A percentile compares a stretch with the other conserved stretches of the same genome.
Conservation (phyloP, 1,140 invertebrate genomes). For the Rhyzopertha dominica region DNA sequence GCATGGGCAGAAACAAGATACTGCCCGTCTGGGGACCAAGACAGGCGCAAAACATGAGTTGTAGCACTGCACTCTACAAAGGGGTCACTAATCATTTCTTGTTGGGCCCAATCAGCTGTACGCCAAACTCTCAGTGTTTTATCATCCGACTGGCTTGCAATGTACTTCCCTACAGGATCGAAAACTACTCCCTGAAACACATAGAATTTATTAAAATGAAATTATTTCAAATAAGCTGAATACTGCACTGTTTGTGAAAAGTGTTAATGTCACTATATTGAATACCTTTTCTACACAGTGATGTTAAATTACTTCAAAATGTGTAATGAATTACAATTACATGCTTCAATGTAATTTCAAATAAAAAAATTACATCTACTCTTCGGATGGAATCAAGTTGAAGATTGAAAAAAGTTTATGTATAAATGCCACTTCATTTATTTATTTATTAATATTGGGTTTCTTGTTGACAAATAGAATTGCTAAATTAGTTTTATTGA, state of each 20-base stretch:
- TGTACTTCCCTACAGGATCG: slow-evolving; percentile 96
- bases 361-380: too few species aligned
- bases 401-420: too few species aligned
- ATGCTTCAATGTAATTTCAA: too few species aligned
- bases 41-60: slow-evolving; percentile 86
- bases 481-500: too few species aligned
- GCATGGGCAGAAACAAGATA: slow-evolving; percentile 95
- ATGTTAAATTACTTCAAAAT: neutral
- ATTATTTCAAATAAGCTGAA: too few species aligned
- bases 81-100: slow-evolving; percentile 80
- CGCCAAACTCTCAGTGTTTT: slow-evolving; percentile 91
- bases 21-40: slow-evolving; percentile 97
- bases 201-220: slow-evolving; percentile 5
- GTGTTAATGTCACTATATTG: too few species aligned
- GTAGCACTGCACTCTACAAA: slow-evolving; percentile 89
- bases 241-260: too few species aligned
- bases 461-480: too few species aligned
- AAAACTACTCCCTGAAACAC: slow-evolving; percentile 79
- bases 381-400: too few species aligned
- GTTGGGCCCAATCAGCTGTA: slow-evolving; percentile 87
- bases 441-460: too few species aligned
- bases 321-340: too few species aligned
- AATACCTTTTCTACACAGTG: neutral
- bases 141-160: slow-evolving; percentile 96
- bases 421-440: too few species aligned